These are phyloP conservation scores for Furcula furcula DNA, from an alignment of 2,888 invertebrate species.

Conservation along the genomic window DNA sequence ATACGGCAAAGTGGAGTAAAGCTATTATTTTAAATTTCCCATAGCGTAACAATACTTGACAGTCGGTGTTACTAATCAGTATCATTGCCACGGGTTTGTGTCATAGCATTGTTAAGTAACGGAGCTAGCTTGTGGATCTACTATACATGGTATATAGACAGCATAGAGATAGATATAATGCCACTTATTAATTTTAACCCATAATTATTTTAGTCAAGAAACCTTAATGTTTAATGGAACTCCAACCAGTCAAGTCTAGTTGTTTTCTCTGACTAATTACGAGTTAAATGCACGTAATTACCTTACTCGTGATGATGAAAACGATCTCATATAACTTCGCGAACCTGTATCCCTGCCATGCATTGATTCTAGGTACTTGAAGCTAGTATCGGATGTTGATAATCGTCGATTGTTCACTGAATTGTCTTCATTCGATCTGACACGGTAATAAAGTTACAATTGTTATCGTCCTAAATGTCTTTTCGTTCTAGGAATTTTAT, in stretches of 20 bases:
- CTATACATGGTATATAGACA: too few species aligned
- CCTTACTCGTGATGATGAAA: slow-evolving; percentile 20
- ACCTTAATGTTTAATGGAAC: too few species aligned
- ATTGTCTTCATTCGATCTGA: slow-evolving; percentile 21
- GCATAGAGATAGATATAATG: too few species aligned
- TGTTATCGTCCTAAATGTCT: slow-evolving; percentile 4
- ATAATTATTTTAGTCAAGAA: too few species aligned
- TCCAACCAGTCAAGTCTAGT: too few species aligned
- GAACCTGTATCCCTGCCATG: slow-evolving; percentile 31
- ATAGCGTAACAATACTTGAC: slow-evolving; percentile 16
- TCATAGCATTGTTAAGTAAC: slow-evolving; percentile 47
- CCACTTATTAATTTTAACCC: too few species aligned
- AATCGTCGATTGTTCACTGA: slow-evolving; percentile 50
- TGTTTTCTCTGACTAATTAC: too few species aligned
- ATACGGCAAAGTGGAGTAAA: slow-evolving; percentile 20
- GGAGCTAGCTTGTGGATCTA: too few species aligned
- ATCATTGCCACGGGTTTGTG: slow-evolving; percentile 46
- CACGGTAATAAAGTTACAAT: slow-evolving; percentile 13
- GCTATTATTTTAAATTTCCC: slow-evolving; percentile 26
- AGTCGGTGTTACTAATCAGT: slow-evolving; percentile 45
- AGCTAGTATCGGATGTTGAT: slow-evolving; percentile 36
- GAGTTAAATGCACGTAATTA: slow-evolving; percentile 12
- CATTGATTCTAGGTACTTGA: slow-evolving; percentile 43
- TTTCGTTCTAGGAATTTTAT: slow-evolving; percentile 1
- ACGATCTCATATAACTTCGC: slow-evolving; percentile 44